Base-by-base conservation (phyloP, 2,888 invertebrate species). In the Cerceris rybyensis region DNA sequence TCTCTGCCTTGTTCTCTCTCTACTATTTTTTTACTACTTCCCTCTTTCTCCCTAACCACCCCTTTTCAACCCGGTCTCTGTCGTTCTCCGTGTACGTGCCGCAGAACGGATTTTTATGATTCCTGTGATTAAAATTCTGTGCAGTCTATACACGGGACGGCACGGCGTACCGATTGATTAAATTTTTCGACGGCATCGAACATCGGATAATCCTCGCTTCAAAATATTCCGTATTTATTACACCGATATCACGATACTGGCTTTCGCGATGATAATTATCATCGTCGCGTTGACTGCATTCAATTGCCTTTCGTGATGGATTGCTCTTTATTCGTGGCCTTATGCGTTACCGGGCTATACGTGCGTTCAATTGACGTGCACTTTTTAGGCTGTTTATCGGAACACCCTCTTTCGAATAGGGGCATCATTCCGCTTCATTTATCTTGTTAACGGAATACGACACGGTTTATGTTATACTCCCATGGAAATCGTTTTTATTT, bases 91-190 rank as follows among this genome's bases (percentile, higher is more conserved):
- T 50, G 70, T 75, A 75, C 69, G 80, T 77, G 83, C 58, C 58
- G 68, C 39, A 66, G 54, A 60, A 61, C 75, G 73, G 74, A 81
- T 84, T 83, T 81, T 84, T 77, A 72, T 78, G 80, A 75, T 75
- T 67, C 59, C 66, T 61, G 70, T 75, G 80, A 82, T 84, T 84
- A 80, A 84, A 84, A 82, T 84, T 82, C 77, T 69, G 60, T 65
- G 43, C 57, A 43, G 49, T 7, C 42, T 58, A 54, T 42, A n/a
- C 43, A 43, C 59, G 73, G n/a, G 17, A 43, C 54, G 13, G 16
- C 57, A 7, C 14, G 50, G 42, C 50, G 66, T 61, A 60, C 9
- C 75, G 71, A 78, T 83, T 78, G 82, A 83, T 83, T 73, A 81
- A 81, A 83, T 81, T 78, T 83, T 63, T 70, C 75, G 70, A 65